Conservation (phyloP, 2,113 vertebrate species). For the Oceanites oceanicus region DNA sequence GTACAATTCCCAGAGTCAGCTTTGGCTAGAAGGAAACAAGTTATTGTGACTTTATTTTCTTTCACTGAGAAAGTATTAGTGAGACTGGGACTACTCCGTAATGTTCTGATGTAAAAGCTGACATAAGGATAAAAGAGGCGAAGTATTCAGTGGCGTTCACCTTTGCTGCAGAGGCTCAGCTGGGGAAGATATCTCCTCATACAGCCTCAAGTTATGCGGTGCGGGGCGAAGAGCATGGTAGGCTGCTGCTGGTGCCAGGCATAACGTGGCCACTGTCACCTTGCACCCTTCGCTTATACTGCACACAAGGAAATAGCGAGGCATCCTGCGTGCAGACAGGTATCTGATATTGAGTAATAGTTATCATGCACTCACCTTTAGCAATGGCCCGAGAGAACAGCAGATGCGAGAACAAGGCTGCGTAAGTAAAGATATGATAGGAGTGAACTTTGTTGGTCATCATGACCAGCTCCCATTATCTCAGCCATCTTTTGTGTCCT, state of each 20-base stretch:
- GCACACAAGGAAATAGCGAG: neutral
- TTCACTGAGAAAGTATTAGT: neutral
- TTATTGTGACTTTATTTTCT: neutral
- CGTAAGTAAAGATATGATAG: neutral
- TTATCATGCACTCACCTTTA: neutral
- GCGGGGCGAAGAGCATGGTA: neutral
- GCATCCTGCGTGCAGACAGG: neutral
- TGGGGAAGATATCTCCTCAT: neutral
- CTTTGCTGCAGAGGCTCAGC: neutral
- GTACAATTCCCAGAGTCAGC: neutral
- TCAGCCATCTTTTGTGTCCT: neutral
- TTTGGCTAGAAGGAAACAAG: neutral
- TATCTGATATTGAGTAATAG: neutral
- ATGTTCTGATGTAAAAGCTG: neutral
- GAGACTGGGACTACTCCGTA: neutral
- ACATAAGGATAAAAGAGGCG: neutral
- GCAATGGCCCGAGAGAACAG: neutral
- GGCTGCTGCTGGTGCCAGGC: neutral
- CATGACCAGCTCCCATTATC: neutral
- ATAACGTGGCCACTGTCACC: neutral
- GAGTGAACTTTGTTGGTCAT: neutral
- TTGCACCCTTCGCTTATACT: rapidly evolving
- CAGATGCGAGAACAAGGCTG: neutral
- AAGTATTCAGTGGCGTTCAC: neutral
- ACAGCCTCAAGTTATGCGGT: rapidly evolving